A percentile compares a stretch with the other conserved stretches of the same genome.
phyloP scores from a whole-genome alignment of 2,113 vertebrate species.

The Eolophus roseicapilla region DNA sequence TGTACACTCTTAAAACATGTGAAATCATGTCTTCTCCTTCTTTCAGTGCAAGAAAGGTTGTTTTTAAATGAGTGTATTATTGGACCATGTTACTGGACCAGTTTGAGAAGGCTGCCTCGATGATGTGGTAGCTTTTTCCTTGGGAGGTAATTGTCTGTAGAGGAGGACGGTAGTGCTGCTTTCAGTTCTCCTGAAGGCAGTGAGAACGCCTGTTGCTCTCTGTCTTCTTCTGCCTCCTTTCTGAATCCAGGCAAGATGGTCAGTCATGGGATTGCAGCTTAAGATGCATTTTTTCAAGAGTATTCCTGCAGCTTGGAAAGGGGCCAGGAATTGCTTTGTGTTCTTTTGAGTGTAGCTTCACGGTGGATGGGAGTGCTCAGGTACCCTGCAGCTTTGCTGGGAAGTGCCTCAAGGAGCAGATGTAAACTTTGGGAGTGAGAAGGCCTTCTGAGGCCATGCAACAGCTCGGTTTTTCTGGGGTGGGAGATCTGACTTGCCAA shows the following conservation, averaged over 20 bases:
- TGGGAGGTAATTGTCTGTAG: neutral
- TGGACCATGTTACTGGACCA: slow-evolving; percentile 6
- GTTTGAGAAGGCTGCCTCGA: neutral
- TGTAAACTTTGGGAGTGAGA: neutral
- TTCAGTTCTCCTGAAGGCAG: neutral
- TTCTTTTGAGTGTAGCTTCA: neutral
- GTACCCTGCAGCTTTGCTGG: slow-evolving; percentile 4
- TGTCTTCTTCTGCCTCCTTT: neutral
- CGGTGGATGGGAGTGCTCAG: neutral
- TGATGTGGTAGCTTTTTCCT: neutral
- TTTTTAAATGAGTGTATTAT: neutral
- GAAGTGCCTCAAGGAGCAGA: neutral
- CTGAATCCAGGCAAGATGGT: neutral
- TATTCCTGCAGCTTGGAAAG: slow-evolving; percentile 18
- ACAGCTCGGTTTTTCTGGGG: neutral
- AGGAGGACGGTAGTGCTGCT: neutral
- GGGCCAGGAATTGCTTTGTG: neutral
- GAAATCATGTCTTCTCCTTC: neutral
- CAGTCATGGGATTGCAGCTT: neutral
- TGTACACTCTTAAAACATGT: slow-evolving; percentile 52
- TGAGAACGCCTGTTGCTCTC: neutral
- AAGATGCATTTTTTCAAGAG: neutral
- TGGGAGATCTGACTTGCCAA: neutral
- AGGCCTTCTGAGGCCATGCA: neutral
- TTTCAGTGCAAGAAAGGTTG: neutral